A percentile compares a stretch with the other conserved stretches of the same genome.
phyloP scores from a whole-genome alignment of 2,797 vertebrate genomes.

The Protosalanx chinensis region DNA sequence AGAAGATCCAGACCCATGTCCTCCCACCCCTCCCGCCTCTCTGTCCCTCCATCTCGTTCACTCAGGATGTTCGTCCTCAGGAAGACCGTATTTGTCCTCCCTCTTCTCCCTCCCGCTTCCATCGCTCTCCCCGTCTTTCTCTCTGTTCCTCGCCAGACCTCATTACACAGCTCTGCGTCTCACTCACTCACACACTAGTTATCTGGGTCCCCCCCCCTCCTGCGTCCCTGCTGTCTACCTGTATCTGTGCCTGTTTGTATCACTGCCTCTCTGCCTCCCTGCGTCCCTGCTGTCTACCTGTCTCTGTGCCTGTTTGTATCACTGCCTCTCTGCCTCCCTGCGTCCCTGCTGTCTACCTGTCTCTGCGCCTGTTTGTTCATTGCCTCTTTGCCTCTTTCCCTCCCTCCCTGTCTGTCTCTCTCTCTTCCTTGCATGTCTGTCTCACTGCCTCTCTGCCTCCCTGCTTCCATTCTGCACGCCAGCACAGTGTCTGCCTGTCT shows the following conservation, averaged over 20 bases:
- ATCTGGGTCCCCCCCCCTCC: slow-evolving; percentile 15
- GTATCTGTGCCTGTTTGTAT: too few relatives aligned
- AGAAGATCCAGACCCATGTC: slow-evolving; percentile 42
- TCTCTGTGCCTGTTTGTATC: too few relatives aligned
- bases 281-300: too few relatives aligned
- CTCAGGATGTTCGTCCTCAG: neutral
- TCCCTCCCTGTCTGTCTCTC: too few relatives aligned
- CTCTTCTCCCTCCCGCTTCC: slow-evolving; percentile 27
- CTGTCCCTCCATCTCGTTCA: neutral
- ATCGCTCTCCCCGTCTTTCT: slow-evolving; percentile 4
- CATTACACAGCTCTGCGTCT: slow-evolving; percentile 52
- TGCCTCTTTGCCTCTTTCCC: too few relatives aligned
- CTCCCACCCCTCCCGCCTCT: slow-evolving; percentile 9
- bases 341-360: too few relatives aligned
- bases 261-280: too few relatives aligned
- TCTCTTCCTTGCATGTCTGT: too few relatives aligned
- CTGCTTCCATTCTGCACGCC: too few relatives aligned
- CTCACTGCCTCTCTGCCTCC: slow-evolving; percentile 5
- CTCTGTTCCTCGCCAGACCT: slow-evolving; percentile 24
- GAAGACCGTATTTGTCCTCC: slow-evolving; percentile 17
- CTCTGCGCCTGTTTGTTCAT: too few relatives aligned
- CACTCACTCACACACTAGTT: slow-evolving; percentile 35
- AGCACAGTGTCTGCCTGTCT: slow-evolving; percentile 20
- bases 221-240: too few relatives aligned
- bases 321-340: too few relatives aligned